Base-by-base conservation (phyloP, 2,113 vertebrate genomes). In the Neogale vison region DNA sequence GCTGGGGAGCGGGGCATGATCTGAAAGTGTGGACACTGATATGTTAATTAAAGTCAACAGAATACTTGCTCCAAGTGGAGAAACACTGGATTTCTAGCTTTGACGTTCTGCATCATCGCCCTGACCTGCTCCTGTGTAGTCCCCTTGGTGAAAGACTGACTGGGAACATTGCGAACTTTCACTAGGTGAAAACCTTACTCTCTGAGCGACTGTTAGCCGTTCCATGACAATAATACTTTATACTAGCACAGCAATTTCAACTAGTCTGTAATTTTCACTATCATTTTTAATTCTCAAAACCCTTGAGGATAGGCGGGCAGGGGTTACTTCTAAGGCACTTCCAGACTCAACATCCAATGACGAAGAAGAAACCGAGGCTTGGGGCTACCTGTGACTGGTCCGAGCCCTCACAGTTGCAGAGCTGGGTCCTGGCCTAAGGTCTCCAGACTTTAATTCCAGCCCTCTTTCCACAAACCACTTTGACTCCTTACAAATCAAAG, bases 401-500 rank as follows among this genome's bases (percentile, higher is more conserved):
- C 61, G 90, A 55, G 0, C 8, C 55, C 15, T 36, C 47, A 59
- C 24, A 92, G 59, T 4, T 24, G 59, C 55, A 80, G 96, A 97
- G 67, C 29, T 63, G 36, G 74, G 67, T 72, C 1, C 8, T 84
- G 63, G 92, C 34, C 24, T 21, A 57, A 29, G 0, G 5, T 76
- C 55, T 97, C 67, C 36, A 13, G 21, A 71, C 83, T 82, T 67
- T 50, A 50, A 96, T 76, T 93, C 21, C 81, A 90, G 34, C 6
- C 36, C 92, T 71, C 29, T 88, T 90, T 9, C 65, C 88, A 88
- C 50, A 91, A 76, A 34, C 34, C 45, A 42, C 31, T 89, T 31
- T 80, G 34, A 34, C 14, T 88, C 65, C 94, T 87, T 86, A 81
- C 20, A 90, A 85, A 80, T 85, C 86, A 96, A 93, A 92, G 31